Evolutionary conservation across 2,888 invertebrate genomes (phyloP).

Genomic region (Phytoseiulus persimilis): DNA sequence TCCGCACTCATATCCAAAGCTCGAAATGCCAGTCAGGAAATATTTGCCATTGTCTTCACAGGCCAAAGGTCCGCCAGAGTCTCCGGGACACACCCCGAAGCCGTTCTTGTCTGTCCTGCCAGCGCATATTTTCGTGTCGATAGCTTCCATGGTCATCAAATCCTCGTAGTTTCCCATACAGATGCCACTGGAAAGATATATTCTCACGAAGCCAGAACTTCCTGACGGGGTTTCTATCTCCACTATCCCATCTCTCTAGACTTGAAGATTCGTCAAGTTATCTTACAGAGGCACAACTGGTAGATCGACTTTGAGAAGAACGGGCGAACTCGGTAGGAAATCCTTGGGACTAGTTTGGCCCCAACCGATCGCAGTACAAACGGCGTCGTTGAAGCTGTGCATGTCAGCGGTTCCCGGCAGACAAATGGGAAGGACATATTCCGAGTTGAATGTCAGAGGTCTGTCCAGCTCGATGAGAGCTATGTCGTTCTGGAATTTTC

Average conservation of each 20-base stretch:
- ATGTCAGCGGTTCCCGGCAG: not conserved
- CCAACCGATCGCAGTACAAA: slow-evolving; percentile 12
- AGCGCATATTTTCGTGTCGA: slow-evolving; percentile 40
- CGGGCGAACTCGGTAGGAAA: not conserved
- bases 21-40: slow-evolving; percentile 40
- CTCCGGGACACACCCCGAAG: slow-evolving; percentile 13
- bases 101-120: slow-evolving; percentile 39
- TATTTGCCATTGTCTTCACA: not conserved
- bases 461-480: not conserved
- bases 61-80: slow-evolving; percentile 41
- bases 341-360: not conserved
- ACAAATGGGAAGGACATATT: not conserved
- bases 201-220: too few relatives aligned
- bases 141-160: not conserved
- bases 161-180: not conserved
- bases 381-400: not conserved
- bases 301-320: not conserved
- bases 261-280: too few relatives aligned
- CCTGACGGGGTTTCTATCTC: too few relatives aligned
- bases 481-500: slow-evolving; percentile 17
- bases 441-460: not conserved
- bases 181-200: not conserved
- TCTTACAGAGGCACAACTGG: not conserved
- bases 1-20: slow-evolving; percentile 42
- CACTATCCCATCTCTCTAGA: too few relatives aligned